These are phyloP conservation scores for Neopelma chrysocephalum DNA, from an alignment of 2,797 vertebrate genomes.

Conservation along the genomic window DNA sequence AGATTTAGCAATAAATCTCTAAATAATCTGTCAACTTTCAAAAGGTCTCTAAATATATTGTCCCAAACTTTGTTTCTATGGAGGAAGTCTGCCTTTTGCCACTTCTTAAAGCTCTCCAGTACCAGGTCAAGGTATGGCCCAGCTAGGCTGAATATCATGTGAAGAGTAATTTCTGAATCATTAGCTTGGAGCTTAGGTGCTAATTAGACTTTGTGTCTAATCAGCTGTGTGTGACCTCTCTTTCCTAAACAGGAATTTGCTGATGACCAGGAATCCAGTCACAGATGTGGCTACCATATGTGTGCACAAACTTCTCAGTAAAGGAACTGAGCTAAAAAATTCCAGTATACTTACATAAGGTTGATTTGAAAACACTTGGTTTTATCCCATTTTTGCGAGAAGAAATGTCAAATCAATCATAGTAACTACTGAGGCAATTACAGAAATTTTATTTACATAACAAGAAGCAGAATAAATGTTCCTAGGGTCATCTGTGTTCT, in stretches of 20 bases:
- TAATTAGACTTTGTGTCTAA: neutral
- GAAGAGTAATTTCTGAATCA: neutral
- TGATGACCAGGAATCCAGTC: neutral
- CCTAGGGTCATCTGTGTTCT: neutral
- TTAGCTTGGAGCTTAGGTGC: neutral
- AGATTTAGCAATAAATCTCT: neutral
- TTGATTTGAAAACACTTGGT: neutral
- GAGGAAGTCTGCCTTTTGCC: neutral
- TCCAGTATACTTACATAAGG: neutral
- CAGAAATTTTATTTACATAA: neutral
- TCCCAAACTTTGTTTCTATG: neutral
- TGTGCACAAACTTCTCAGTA: neutral
- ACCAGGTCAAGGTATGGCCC: neutral
- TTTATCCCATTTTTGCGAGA: neutral
- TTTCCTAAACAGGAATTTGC: neutral
- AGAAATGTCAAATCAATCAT: neutral
- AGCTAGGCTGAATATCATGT: neutral
- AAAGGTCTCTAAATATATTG: neutral
- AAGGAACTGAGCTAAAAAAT: neutral
- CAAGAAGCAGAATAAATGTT: neutral
- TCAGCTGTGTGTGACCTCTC: neutral
- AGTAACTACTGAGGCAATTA: neutral
- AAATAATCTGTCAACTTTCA: neutral
- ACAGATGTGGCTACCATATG: neutral
- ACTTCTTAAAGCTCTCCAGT: neutral